phyloP scores from a whole-genome alignment of 2,888 invertebrate species.

The Limnephilus lunatus region DNA sequence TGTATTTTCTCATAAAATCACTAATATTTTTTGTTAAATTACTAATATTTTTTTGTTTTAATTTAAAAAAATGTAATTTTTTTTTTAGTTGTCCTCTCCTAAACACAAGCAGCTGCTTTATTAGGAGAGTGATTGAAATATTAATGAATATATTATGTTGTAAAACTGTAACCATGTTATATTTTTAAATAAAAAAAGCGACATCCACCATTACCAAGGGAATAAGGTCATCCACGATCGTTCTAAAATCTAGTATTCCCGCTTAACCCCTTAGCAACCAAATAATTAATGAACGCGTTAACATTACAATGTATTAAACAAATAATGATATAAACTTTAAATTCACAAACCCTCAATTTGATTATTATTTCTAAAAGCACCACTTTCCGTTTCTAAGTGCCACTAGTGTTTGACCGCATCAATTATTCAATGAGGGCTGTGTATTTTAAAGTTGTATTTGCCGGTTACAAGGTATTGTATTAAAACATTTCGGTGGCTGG shows the following conservation, averaged over 20 bases:
- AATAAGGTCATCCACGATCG: neutral
- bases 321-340: neutral
- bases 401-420: constrained; percentile 11
- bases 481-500: neutral
- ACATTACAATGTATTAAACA: neutral
- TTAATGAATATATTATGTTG: too few species aligned
- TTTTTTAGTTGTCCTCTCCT: too few species aligned
- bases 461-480: neutral
- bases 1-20: too few species aligned
- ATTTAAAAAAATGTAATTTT: too few species aligned
- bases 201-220: neutral
- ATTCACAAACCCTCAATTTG: neutral
- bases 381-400: neutral
- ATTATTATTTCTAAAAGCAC: neutral
- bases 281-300: neutral
- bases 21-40: too few species aligned
- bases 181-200: neutral
- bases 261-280: neutral
- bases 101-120: too few species aligned
- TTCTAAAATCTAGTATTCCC: neutral
- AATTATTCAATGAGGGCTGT: constrained; percentile 15
- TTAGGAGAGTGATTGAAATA: too few species aligned
- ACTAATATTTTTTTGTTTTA: too few species aligned
- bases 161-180: too few species aligned
- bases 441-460: constrained; percentile 35